Percentiles rank a stretch among this genome's conserved stretches.
Evolutionary conservation across 2,888 invertebrate genomes (phyloP).

Genomic region (Sminthurinus aureus): DNA sequence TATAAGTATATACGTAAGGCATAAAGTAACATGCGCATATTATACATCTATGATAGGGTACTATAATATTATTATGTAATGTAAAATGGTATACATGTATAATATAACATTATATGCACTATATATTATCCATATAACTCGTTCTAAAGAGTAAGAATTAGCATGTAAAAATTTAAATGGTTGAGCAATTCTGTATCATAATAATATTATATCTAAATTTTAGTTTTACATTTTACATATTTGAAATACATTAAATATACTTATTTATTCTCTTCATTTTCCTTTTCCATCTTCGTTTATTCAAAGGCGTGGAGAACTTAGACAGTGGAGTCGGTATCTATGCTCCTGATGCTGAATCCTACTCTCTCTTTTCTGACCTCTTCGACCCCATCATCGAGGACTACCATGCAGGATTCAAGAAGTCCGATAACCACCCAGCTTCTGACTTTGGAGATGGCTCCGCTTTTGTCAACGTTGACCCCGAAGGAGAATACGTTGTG

Average conservation of each 20-base stretch:
- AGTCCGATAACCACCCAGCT: conserved; percentile 91
- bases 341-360: conserved; percentile 96
- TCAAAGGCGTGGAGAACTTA: conserved; percentile 86
- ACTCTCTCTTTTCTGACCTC: conserved; percentile 88
- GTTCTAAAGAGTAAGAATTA: too few species aligned
- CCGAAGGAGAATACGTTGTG: conserved; percentile 87
- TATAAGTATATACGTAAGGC: too few species aligned
- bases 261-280: background rate
- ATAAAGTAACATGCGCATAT: too few species aligned
- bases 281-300: background rate
- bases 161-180: too few species aligned
- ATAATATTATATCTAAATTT: background rate
- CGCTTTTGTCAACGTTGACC: conserved; percentile 90
- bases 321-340: conserved; percentile 98
- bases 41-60: too few species aligned
- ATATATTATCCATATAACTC: too few species aligned
- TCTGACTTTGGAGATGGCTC: conserved; percentile 94
- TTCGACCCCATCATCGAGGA: conserved; percentile 99
- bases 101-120: too few species aligned
- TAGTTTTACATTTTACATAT: background rate
- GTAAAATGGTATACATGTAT: too few species aligned
- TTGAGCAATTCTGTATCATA: too few species aligned
- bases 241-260: background rate
- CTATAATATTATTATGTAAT: too few species aligned
- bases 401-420: conserved; percentile 95